These are phyloP conservation scores for Carassius carassius DNA, from an alignment of 2,113 vertebrate genomes.

Conservation along the genomic window DNA sequence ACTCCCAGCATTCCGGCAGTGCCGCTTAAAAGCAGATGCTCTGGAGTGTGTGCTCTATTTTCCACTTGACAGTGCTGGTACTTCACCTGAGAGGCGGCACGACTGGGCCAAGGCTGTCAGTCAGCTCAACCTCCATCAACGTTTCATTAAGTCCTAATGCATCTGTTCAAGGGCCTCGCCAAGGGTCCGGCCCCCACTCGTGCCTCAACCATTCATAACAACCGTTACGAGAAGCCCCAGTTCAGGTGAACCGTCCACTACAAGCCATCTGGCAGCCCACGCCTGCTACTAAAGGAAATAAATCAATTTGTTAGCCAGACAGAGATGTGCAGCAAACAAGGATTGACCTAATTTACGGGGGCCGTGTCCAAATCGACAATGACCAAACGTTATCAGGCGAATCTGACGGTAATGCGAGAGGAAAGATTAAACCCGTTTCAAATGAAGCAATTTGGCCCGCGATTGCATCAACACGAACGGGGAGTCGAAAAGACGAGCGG, in stretches of 20 bases:
- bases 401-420: slow-evolving; percentile 34
- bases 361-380: slow-evolving; percentile 44
- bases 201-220: not conserved
- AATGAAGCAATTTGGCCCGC: slow-evolving; percentile 23
- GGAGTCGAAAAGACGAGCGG: not conserved
- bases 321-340: slow-evolving; percentile 45
- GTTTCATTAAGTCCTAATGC: slow-evolving; percentile 17
- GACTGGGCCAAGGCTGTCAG: slow-evolving; percentile 35
- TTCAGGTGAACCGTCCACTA: slow-evolving; percentile 27
- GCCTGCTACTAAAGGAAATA: slow-evolving; percentile 44
- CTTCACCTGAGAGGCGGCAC: slow-evolving; percentile 42
- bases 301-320: slow-evolving; percentile 48
- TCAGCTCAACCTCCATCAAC: slow-evolving; percentile 15
- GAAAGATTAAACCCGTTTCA: slow-evolving; percentile 41
- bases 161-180: not conserved
- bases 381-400: slow-evolving; percentile 33
- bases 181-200: slow-evolving; percentile 4
- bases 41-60: slow-evolving; percentile 41
- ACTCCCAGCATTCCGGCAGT: not conserved
- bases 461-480: not conserved
- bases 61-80: slow-evolving; percentile 43
- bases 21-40: slow-evolving; percentile 40
- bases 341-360: slow-evolving; percentile 40
- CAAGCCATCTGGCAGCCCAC: slow-evolving; percentile 34
- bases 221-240: not conserved